Evolutionary conservation across 2,888 invertebrate genomes (phyloP).

Genomic region (Brenthis ino): DNA sequence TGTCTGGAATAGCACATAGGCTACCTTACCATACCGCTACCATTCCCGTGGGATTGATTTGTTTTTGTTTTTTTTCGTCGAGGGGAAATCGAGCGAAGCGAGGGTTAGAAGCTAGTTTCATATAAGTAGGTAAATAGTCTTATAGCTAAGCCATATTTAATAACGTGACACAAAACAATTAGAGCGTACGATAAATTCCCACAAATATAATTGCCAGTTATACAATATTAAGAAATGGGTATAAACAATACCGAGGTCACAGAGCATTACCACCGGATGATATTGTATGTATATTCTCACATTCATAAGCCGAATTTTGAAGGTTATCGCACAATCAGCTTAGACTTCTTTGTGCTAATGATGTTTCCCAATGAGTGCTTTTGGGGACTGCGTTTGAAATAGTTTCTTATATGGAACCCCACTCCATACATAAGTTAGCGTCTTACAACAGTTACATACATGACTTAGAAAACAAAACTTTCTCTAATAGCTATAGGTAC

Average conservation of each 20-base stretch:
- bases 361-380: conserved; percentile 17
- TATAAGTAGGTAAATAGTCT: neutral
- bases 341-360: conserved; percentile 32
- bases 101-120: neutral
- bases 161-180: conserved; percentile 19
- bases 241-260: conserved; percentile 34
- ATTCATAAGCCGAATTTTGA: conserved; percentile 55
- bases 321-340: conserved; percentile 49
- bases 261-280: conserved; percentile 20
- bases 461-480: no score
- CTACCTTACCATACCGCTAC: no score
- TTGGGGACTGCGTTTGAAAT: conserved; percentile 4
- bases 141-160: neutral
- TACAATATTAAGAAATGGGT: conserved; percentile 32
- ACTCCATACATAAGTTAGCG: neutral
- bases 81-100: no score
- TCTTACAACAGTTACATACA: no score
- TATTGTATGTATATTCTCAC: conserved; percentile 51
- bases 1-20: no score
- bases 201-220: conserved; percentile 27
- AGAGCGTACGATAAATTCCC: conserved; percentile 20
- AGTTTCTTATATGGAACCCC: neutral
- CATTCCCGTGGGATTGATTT: no score
- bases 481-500: no score
- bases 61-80: no score